A percentile compares a stretch with the other conserved stretches of the same genome.
Conservation (phyloP, 2,113 vertebrate species). For the Heliornis fulica region DNA sequence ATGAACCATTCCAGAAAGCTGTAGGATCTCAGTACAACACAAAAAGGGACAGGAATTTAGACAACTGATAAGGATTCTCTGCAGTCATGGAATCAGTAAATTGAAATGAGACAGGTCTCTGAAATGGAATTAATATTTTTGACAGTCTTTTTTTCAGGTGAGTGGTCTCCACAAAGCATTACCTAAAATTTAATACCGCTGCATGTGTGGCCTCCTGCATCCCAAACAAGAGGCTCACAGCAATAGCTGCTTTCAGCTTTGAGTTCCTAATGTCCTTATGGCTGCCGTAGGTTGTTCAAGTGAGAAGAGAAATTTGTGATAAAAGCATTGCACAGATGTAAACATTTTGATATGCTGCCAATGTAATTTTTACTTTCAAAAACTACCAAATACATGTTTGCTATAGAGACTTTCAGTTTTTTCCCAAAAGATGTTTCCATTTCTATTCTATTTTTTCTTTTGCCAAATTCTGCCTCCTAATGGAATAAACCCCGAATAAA, state of each 20-base stretch:
- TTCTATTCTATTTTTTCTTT: background rate
- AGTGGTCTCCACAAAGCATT: background rate
- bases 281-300: background rate
- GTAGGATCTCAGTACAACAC: background rate
- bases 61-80: background rate
- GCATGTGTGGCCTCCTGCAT: background rate
- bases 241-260: background rate
- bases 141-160: background rate
- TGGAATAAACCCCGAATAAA: background rate
- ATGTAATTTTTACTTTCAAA: constrained; percentile 9
- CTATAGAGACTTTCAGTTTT: background rate
- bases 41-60: background rate
- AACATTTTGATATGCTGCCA: constrained; percentile 1
- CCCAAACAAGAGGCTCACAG: background rate
- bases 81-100: background rate
- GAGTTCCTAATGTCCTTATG: background rate
- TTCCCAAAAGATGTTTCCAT: background rate
- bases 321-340: background rate
- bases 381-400: background rate
- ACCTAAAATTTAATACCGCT: background rate
- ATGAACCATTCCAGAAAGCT: background rate
- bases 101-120: background rate
- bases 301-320: background rate
- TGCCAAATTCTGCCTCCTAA: background rate
- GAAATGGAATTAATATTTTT: background rate